Evolutionary conservation across 92 coral and sea anemone species (phyloP), one percentile per base, ranked within the genome.

Genomic region (Parazoanthus swiftii): DNA sequence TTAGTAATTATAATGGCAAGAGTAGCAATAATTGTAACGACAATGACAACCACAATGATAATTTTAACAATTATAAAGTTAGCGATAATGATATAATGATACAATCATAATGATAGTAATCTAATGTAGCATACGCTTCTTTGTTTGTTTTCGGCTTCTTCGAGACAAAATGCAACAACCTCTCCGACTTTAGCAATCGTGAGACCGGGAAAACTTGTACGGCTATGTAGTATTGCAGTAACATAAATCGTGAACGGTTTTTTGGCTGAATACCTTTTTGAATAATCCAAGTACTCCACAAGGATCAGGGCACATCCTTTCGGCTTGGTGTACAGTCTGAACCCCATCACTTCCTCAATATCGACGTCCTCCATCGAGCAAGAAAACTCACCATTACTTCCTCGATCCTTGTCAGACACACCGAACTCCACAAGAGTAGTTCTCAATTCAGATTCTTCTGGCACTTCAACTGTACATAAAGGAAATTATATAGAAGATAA

Each of bases 361-460:
- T 97, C 98, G 76, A 94, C 92, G 38, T 97, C 91, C 43, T 95
- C 98, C 87, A 95, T 93, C 43, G 93, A 90, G 72, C 99, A 97
- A 11, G 88, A 73, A 82, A 95, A 90, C 87, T 90, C 93, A 16
- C 99, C 99, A 71, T 92, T 92, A 72, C 74, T 67, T 0, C 94
- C 98, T 2, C 89, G 80, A 90, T 97, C 99, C 66, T 93, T 95
- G 80, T 95, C 99, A 26, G 90, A 88, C 11, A 94, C 93, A 37
- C 90, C 89, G 4, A 97, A 88, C 56, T 90, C 87, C 33, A 88
- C 87, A 26, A 97, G 92, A 23, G 89, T 89, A 42, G 93, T 86
- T 51, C 91, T 92, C n/a, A 92, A 86, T 9, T 95, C 95, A 15
- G 93, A 81, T 35, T 89, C 89, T 91, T 97, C 99, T 1, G 85